These are phyloP conservation scores for Acrobasis suavella DNA, from an alignment of 2,888 invertebrate species.

Conservation along the genomic window DNA sequence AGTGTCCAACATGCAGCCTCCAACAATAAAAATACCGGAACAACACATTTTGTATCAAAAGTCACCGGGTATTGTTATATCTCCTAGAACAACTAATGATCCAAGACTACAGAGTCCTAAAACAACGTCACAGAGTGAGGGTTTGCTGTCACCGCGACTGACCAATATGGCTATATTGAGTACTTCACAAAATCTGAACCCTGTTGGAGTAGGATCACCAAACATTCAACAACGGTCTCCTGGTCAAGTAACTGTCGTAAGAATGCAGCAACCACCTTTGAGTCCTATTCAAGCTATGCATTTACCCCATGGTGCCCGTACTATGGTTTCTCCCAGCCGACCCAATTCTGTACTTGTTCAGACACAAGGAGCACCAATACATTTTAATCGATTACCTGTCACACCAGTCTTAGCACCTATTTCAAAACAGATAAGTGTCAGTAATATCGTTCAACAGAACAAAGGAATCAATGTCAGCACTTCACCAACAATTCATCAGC, in stretches of 20 bases:
- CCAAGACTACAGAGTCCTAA: conserved; percentile 72
- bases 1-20: conserved; percentile 82
- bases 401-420: conserved; percentile 82
- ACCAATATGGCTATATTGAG: conserved; percentile 69
- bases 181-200: conserved; percentile 62
- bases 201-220: conserved; percentile 63
- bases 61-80: conserved; percentile 70
- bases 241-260: conserved; percentile 76
- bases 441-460: conserved; percentile 68
- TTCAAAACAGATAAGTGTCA: conserved; percentile 80
- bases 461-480: conserved; percentile 54
- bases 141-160: conserved; percentile 64
- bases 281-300: conserved; percentile 75
- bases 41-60: conserved; percentile 75
- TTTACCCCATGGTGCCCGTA: conserved; percentile 61
- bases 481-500: conserved; percentile 54
- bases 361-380: conserved; percentile 69
- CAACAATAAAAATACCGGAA: conserved; percentile 86
- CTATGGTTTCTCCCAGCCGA: conserved; percentile 73
- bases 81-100: conserved; percentile 68
- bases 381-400: conserved; percentile 81
- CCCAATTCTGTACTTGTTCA: conserved; percentile 75
- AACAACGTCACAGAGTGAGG: conserved; percentile 59
- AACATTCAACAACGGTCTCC: conserved; percentile 70
- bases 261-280: conserved; percentile 75